phyloP scores from a whole-genome alignment of 2,888 invertebrate genomes.

The Heliconius sara region DNA sequence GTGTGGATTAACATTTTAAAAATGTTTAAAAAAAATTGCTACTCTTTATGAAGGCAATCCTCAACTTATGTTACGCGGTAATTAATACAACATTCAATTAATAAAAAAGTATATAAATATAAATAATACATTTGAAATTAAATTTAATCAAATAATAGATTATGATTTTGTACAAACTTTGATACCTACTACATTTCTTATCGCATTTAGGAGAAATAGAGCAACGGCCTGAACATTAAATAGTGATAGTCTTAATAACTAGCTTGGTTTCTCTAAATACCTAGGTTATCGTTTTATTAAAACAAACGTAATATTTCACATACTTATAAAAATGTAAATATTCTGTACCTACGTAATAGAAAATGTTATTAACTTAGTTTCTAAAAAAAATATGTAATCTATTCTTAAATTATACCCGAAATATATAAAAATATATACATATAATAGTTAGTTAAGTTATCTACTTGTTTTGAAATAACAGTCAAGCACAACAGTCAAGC shows the following conservation, averaged over 20 bases:
- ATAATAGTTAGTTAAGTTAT: not conserved
- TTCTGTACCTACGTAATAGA: not conserved
- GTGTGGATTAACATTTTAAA: no score
- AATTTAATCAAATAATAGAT: not conserved
- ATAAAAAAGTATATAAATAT: no score
- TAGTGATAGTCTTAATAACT: not conserved
- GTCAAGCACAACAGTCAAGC: conserved; percentile 5
- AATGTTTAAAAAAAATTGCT: no score
- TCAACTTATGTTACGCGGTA: no score
- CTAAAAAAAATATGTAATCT: not conserved
- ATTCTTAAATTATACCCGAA: not conserved
- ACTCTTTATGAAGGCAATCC: no score
- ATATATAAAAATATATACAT: not conserved
- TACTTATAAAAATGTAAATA: not conserved
- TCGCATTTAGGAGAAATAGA: not conserved
- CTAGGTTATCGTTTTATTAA: not conserved
- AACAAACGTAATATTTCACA: not conserved
- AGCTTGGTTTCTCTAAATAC: not conserved
- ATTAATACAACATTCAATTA: no score
- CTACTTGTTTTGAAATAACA: not conserved
- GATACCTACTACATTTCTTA: not conserved
- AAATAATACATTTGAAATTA: not conserved
- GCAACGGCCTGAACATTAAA: conserved; percentile 2
- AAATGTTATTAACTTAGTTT: not conserved
- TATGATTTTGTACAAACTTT: not conserved